phyloP scores from a whole-genome alignment of 2,888 invertebrate genomes.

The Pyrrhosoma nymphula region DNA sequence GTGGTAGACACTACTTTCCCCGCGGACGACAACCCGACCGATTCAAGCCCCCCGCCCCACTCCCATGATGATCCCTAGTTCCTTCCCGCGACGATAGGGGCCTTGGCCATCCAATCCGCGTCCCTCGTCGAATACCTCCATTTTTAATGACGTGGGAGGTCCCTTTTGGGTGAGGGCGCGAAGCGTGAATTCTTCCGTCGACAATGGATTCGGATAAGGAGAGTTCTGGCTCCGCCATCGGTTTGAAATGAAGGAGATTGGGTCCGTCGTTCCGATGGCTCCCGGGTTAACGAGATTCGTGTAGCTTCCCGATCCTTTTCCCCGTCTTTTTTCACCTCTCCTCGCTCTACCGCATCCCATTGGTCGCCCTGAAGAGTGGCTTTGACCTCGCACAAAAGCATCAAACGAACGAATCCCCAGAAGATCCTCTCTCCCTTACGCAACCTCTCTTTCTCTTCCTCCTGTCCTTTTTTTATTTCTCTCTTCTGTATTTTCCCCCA shows the following conservation, averaged over 20 bases:
- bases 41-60: not conserved
- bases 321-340: not conserved
- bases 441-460: not conserved
- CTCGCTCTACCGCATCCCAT: not conserved
- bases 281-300: conserved; percentile 43
- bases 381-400: not conserved
- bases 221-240: not conserved
- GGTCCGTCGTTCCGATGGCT: conserved; percentile 1
- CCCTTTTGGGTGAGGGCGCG: not conserved
- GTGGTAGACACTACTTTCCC: not conserved
- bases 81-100: not conserved
- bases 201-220: conserved; percentile 46
- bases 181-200: conserved; percentile 1
- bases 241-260: conserved; percentile 41
- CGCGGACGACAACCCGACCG: not conserved
- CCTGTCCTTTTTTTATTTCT: not conserved
- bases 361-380: conserved; percentile 12
- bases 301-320: not conserved
- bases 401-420: not conserved
- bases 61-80: not conserved
- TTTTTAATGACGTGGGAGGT: conserved; percentile 61
- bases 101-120: not conserved
- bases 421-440: not conserved
- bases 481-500: not conserved
- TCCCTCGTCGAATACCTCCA: conserved; percentile 4